phyloP scores from a whole-genome alignment of 2,888 invertebrate genomes.

The Ptilodon capucinus region DNA sequence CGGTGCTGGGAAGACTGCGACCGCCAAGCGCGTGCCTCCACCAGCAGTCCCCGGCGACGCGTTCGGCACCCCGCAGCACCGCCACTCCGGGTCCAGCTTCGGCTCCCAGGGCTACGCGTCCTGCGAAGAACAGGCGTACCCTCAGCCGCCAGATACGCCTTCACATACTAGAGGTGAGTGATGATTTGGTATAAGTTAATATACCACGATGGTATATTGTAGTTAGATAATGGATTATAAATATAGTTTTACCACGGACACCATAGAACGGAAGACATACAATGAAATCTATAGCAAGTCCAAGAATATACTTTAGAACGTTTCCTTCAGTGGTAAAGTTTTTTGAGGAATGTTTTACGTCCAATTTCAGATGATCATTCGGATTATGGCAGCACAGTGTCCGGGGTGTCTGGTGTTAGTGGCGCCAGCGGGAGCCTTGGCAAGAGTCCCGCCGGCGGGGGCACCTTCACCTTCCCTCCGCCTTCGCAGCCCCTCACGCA shows the following conservation, averaged over 20 bases:
- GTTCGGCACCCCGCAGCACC: slow-evolving; percentile 82
- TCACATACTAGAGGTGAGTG: slow-evolving; percentile 80
- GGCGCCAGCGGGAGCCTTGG: slow-evolving; percentile 84
- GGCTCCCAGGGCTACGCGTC: slow-evolving; percentile 90
- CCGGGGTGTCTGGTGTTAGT: slow-evolving; percentile 79
- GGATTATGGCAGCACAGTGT: slow-evolving; percentile 85
- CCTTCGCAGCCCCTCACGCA: slow-evolving; percentile 87
- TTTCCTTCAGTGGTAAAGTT: too few species aligned
- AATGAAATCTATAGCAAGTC: too few species aligned
- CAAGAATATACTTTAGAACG: too few species aligned
- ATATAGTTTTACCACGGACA: too few species aligned
- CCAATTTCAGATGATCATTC: slow-evolving; percentile 84
- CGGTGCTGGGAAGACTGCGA: slow-evolving; percentile 88
- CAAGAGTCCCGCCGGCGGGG: slow-evolving; percentile 84
- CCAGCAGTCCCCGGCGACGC: slow-evolving; percentile 92
- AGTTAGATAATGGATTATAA: too few species aligned
- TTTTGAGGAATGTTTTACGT: not conserved
- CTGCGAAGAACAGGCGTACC: slow-evolving; percentile 88
- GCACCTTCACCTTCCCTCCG: slow-evolving; percentile 89
- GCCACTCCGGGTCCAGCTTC: slow-evolving; percentile 91
- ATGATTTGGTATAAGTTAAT: not conserved
- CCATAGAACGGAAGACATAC: too few species aligned
- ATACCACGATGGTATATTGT: too few species aligned
- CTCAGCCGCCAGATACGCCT: slow-evolving; percentile 83
- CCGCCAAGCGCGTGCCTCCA: slow-evolving; percentile 95